Conservation (phyloP, 2,113 vertebrate genomes). For the Vidua chalybeata region DNA sequence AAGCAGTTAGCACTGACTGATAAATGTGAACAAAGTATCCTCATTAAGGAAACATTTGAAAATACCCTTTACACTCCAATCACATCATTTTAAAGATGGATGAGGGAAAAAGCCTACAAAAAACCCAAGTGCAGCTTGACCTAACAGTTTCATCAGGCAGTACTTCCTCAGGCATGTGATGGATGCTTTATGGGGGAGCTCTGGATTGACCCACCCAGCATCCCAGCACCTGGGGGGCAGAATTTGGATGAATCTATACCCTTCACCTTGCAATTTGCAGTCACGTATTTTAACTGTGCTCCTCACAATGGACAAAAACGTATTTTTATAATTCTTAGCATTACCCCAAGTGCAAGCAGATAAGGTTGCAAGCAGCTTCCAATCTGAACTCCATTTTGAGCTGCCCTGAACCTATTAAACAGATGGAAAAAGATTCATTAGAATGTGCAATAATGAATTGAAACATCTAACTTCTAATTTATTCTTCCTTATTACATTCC, state of each 20-base stretch:
- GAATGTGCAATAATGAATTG: background rate
- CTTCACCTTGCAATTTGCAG: background rate
- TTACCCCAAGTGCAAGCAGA: background rate
- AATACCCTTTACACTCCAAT: background rate
- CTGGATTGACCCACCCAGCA: background rate
- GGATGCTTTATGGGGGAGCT: background rate
- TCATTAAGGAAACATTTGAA: background rate
- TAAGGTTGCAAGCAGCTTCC: background rate
- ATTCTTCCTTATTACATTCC: background rate
- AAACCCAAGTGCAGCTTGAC: background rate
- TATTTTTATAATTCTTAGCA: background rate
- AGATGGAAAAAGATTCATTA: background rate
- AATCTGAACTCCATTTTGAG: slow-evolving; percentile 9
- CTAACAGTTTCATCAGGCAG: background rate
- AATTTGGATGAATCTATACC: background rate
- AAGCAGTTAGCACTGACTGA: background rate
- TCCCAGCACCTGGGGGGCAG: background rate
- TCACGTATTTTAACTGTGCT: background rate
- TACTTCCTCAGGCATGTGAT: background rate
- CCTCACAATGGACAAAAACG: background rate
- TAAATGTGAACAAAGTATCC: background rate
- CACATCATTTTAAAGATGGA: background rate
- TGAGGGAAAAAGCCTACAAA: background rate
- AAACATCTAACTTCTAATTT: slow-evolving; percentile 30
- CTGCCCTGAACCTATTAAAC: background rate